Conservation (phyloP, 2,113 vertebrate genomes). For the Amblyornis subalaris region DNA sequence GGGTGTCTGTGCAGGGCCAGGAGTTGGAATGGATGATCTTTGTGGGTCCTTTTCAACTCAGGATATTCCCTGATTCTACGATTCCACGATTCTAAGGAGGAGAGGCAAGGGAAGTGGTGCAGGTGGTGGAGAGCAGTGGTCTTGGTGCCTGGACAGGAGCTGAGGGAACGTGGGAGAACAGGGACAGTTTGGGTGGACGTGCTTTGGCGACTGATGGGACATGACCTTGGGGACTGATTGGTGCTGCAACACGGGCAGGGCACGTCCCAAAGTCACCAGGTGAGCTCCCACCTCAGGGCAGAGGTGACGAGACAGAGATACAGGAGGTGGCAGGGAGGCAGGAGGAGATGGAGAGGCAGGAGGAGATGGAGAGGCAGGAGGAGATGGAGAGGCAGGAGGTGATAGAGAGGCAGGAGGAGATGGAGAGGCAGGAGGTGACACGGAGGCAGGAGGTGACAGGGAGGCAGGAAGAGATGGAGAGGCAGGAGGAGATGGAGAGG, state of each 20-base stretch:
- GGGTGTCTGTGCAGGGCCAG: neutral
- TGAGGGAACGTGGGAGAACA: fast-evolving
- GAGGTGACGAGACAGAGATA: neutral
- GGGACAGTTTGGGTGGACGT: neutral
- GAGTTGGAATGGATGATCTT: neutral
- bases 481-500: neutral
- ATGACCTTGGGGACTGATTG: fast-evolving
- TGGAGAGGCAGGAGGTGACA: neutral
- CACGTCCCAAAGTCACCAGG: fast-evolving
- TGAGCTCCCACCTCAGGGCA: neutral
- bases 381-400: no score
- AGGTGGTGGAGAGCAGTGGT: neutral
- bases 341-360: neutral
- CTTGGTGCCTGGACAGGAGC: fast-evolving
- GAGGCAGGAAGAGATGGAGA: no score
- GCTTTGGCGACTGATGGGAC: neutral
- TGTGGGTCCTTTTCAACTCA: neutral
- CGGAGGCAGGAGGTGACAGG: neutral
- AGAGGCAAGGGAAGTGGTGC: fast-evolving
- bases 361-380: neutral
- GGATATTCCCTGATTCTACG: neutral
- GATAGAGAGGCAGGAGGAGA: no score
- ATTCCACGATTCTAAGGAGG: neutral
- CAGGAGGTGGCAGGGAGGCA: neutral
- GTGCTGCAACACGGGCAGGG: neutral